These are phyloP conservation scores for Hemicordylus capensis DNA, from an alignment of 2,113 vertebrate genomes.

Conservation along the genomic window DNA sequence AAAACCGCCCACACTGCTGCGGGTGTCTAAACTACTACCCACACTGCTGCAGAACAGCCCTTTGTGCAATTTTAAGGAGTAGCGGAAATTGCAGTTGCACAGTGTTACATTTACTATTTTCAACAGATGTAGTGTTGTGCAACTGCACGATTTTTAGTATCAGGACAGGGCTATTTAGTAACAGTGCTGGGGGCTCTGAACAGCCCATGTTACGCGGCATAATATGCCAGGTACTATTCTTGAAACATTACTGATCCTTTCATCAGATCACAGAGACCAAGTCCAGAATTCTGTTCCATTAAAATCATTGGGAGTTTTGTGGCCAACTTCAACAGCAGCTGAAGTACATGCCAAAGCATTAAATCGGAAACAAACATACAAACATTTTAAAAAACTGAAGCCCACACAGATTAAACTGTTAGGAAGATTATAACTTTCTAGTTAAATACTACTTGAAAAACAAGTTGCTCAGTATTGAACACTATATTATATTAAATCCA, in stretches of 20 bases:
- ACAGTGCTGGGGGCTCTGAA: no score
- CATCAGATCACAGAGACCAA: neutral
- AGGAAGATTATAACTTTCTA: conserved; percentile 19
- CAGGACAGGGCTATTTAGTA: no score
- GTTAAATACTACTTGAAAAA: neutral
- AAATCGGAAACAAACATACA: neutral
- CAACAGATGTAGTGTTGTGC: no score
- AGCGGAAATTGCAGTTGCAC: no score
- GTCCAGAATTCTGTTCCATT: neutral
- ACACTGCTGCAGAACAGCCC: no score
- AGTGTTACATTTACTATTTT: no score
- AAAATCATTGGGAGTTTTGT: neutral
- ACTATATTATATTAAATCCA: conserved; percentile 38
- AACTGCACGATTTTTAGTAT: no score
- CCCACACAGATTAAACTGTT: neutral
- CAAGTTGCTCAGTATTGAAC: neutral
- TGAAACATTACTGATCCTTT: neutral
- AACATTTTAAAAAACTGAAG: neutral
- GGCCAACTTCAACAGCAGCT: neutral
- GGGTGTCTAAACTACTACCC: no score
- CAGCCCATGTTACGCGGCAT: no score
- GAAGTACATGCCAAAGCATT: neutral
- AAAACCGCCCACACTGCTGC: no score
- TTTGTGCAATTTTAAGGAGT: no score
- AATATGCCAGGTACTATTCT: no score